A percentile compares a stretch with the other conserved stretches of the same genome.
phyloP scores from a whole-genome alignment of 2,113 vertebrate genomes.

The Tympanuchus pallidicinctus region DNA sequence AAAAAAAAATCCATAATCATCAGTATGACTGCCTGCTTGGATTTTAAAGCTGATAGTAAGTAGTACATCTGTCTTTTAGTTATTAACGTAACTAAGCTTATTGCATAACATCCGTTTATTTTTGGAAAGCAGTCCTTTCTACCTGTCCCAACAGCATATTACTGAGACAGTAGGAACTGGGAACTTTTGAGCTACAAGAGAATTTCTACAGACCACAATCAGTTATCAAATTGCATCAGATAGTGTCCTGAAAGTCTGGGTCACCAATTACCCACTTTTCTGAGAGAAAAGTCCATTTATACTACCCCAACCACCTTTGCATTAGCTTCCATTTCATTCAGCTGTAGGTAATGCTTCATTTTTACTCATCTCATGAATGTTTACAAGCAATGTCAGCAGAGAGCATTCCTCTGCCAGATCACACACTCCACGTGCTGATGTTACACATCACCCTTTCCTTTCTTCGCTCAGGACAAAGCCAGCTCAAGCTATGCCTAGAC shows the following conservation, averaged over 20 bases:
- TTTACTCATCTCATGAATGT: background rate
- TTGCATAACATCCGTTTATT: slow-evolving; percentile 36
- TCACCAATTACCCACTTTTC: background rate
- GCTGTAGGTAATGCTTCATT: background rate
- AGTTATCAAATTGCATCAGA: background rate
- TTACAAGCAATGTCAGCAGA: background rate
- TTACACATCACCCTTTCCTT: background rate
- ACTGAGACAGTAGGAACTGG: background rate
- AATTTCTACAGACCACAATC: background rate
- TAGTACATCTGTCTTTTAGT: background rate
- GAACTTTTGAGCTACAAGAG: background rate
- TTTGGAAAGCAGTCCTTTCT: slow-evolving; percentile 33
- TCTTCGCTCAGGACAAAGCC: background rate
- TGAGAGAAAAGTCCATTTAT: background rate
- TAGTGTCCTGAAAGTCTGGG: background rate
- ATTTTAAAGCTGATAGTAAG: slow-evolving; percentile 40
- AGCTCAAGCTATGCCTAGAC: background rate
- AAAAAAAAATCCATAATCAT: background rate
- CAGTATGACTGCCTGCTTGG: background rate
- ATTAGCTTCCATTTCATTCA: background rate
- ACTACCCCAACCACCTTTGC: background rate
- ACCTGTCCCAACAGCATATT: slow-evolving; percentile 30
- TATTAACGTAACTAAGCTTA: slow-evolving; percentile 49
- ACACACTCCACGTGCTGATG: background rate
- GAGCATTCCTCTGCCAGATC: background rate